phyloP scores from a whole-genome alignment of 2,797 vertebrate species.

The Thamnophis elegans region DNA sequence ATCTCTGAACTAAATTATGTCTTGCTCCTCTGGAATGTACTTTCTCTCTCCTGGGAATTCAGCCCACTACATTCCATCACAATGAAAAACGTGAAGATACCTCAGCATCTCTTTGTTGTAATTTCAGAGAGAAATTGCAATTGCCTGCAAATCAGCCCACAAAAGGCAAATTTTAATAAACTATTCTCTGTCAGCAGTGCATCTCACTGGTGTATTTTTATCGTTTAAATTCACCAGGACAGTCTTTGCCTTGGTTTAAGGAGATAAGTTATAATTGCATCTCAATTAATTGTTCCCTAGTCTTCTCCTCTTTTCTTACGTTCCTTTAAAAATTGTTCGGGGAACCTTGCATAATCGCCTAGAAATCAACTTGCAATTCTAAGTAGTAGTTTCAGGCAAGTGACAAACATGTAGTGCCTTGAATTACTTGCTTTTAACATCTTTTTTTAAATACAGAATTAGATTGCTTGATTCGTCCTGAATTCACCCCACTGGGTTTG shows the following conservation, averaged over 20 bases:
- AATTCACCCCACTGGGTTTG: constrained; percentile 38
- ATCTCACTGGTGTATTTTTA: neutral
- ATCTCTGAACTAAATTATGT: neutral
- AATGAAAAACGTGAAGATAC: neutral
- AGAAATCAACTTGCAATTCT: constrained; percentile 32
- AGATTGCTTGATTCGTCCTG: constrained; percentile 49
- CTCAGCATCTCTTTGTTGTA: neutral
- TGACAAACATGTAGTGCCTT: constrained; percentile 22
- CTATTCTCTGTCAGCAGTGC: neutral
- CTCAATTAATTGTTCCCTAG: neutral
- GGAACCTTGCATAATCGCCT: neutral
- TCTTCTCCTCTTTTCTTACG: constrained; percentile 16
- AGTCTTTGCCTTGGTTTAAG: neutral
- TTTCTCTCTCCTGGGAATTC: neutral
- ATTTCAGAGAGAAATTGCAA: neutral
- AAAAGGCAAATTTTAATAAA: constrained; percentile 4
- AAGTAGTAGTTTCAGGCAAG: constrained; percentile 34
- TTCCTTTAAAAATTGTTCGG: constrained; percentile 31
- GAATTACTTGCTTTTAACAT: constrained; percentile 34
- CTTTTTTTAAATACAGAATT: constrained; percentile 20
- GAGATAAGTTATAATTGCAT: neutral
- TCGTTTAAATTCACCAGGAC: neutral
- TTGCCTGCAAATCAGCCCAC: neutral
- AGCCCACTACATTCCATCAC: neutral
- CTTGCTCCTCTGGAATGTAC: neutral